These are phyloP conservation scores for Trachops cirrhosus DNA, from an alignment of 2,797 vertebrate species.

Conservation along the genomic window DNA sequence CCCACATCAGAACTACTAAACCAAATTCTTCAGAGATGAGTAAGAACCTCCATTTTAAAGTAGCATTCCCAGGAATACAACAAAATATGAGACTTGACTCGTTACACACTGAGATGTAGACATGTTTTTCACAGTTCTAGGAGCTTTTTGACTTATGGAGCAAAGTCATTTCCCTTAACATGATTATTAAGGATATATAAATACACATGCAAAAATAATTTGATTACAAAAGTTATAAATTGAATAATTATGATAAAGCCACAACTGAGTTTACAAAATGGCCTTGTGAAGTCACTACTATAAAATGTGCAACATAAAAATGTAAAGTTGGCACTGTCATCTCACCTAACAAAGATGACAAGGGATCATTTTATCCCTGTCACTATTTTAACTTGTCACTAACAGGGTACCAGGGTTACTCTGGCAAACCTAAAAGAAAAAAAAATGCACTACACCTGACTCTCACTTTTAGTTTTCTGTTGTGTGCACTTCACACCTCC, in stretches of 20 bases:
- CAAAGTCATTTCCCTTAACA: not conserved
- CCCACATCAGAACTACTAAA: not conserved
- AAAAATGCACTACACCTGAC: not conserved
- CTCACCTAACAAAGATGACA: not conserved
- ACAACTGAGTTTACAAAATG: not conserved
- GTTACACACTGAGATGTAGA: not conserved
- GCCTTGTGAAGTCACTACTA: not conserved
- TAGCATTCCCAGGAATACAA: not conserved
- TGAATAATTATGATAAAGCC: not conserved
- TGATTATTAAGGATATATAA: not conserved
- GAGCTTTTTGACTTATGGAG: not conserved
- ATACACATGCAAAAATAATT: not conserved
- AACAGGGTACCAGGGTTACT: not conserved
- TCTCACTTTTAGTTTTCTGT: not conserved
- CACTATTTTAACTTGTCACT: not conserved
- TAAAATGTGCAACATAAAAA: not conserved
- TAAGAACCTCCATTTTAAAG: not conserved
- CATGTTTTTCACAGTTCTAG: not conserved
- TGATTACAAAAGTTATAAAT: not conserved
- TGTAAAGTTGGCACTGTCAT: not conserved
- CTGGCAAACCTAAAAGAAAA: not conserved
- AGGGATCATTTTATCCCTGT: not conserved
- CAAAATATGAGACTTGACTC: not conserved
- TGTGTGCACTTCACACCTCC: not conserved
- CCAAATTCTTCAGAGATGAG: not conserved